Evolutionary conservation across 2,888 invertebrate species (phyloP).

Genomic region (Lutraria lutraria): DNA sequence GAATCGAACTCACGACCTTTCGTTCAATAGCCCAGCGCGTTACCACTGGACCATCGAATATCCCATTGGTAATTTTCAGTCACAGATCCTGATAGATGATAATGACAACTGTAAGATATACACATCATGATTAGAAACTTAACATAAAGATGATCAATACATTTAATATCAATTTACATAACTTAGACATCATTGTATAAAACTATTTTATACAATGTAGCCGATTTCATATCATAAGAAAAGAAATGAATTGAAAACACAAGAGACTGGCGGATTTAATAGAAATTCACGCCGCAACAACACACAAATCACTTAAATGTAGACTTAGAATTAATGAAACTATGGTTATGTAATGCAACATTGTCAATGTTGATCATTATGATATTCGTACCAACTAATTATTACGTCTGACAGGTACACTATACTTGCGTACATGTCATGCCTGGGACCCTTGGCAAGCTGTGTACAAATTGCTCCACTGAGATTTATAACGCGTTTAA

Average conservation of each 20-base stretch:
- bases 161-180: no score
- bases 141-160: no score
- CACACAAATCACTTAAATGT: not conserved
- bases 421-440: not conserved
- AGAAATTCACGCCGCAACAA: not conserved
- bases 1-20: no score
- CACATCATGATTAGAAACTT: no score
- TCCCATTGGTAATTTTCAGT: no score
- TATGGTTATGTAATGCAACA: not conserved
- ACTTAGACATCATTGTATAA: no score
- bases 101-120: no score
- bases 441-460: not conserved
- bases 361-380: not conserved
- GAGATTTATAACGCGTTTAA: not conserved
- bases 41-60: no score
- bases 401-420: not conserved
- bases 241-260: not conserved
- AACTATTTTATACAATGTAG: no score
- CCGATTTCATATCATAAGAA: not conserved
- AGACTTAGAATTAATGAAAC: not conserved
- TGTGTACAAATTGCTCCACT: not conserved
- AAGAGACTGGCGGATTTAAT: not conserved
- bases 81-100: no score
- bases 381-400: not conserved
- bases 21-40: no score